Evolutionary conservation across 92 coral and sea anemone genomes (phyloP), one percentile per base, ranked within the genome.

Genomic region (Palythoa grandis): DNA sequence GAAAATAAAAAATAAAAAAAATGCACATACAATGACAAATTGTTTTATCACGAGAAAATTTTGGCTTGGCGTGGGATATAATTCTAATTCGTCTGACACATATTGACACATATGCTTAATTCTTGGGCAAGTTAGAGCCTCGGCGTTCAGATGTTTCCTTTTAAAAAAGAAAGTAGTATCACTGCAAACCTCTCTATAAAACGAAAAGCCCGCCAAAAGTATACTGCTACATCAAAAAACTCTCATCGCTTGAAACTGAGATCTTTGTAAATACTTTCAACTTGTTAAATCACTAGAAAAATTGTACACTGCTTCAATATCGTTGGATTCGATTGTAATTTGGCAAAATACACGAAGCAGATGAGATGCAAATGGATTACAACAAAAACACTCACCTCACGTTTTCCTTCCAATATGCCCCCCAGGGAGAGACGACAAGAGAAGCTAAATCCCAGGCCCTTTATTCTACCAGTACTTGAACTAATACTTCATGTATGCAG

Each of bases 371-470:
- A 65, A 65, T 11, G 23, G 70, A 65, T 22, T 65, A 17, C 19
- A n/a, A 65, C 25, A 65, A 65, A 15, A 11, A n/a, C 70, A 65
- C 70, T 65, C 70, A 65, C 70, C 70, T 65, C 19, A 11, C 19
- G 70, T 65, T 65, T n/a, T n/a, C 70, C 2, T 65, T 65, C 70
- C 70, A 65, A 40, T n/a, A n/a, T n/a, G n/a, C n/a, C n/a, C n/a
- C n/a, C n/a, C n/a, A n/a, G n/a, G n/a, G n/a, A n/a, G n/a, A n/a
- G n/a, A n/a, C n/a, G n/a, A n/a, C n/a, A n/a, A n/a, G n/a, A n/a
- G n/a, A n/a, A n/a, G n/a, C n/a, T n/a, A n/a, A n/a, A n/a, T n/a
- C n/a, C n/a, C n/a, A n/a, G n/a, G n/a, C n/a, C n/a, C n/a, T n/a
- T n/a, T n/a, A n/a, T n/a, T n/a, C n/a, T n/a, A n/a, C n/a, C n/a